Evolutionary conservation across 2,797 vertebrate species (phyloP).

Genomic region (Sibirionetta formosa): DNA sequence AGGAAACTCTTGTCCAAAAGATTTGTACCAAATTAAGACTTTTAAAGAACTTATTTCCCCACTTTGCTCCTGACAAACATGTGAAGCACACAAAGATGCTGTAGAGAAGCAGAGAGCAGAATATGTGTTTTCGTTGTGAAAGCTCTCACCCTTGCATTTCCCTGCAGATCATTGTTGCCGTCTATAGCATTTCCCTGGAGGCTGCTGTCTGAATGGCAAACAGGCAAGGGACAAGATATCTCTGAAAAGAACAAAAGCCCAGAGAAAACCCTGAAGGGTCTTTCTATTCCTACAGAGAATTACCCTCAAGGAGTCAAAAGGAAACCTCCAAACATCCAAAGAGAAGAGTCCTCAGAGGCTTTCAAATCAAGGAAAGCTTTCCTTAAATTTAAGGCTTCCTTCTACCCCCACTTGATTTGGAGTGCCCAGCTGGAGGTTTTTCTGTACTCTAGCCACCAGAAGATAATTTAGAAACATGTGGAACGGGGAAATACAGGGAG

Average conservation of each 20-base stretch:
- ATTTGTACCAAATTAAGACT: background rate
- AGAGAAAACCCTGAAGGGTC: background rate
- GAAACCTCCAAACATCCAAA: background rate
- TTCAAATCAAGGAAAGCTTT: slow-evolving; percentile 1
- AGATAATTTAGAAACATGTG: background rate
- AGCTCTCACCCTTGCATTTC: background rate
- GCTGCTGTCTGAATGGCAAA: slow-evolving; percentile 50
- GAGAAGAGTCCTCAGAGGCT: background rate
- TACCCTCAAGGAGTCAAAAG: background rate
- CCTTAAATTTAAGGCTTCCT: background rate
- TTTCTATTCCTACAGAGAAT: slow-evolving; percentile 14
- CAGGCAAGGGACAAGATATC: slow-evolving; percentile 23
- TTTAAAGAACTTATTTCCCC: background rate
- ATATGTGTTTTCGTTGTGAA: background rate
- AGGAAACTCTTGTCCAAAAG: background rate
- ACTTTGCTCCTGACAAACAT: background rate
- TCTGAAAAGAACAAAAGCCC: slow-evolving; percentile 45
- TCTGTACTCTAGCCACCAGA: background rate
- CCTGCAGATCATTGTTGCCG: background rate
- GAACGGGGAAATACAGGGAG: background rate
- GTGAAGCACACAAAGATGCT: background rate
- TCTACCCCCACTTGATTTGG: background rate
- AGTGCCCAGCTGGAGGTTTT: background rate
- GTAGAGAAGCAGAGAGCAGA: background rate
- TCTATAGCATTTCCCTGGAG: slow-evolving; percentile 48